phyloP scores from a whole-genome alignment of 2,888 invertebrate genomes.

The Neoascia interrupta region DNA sequence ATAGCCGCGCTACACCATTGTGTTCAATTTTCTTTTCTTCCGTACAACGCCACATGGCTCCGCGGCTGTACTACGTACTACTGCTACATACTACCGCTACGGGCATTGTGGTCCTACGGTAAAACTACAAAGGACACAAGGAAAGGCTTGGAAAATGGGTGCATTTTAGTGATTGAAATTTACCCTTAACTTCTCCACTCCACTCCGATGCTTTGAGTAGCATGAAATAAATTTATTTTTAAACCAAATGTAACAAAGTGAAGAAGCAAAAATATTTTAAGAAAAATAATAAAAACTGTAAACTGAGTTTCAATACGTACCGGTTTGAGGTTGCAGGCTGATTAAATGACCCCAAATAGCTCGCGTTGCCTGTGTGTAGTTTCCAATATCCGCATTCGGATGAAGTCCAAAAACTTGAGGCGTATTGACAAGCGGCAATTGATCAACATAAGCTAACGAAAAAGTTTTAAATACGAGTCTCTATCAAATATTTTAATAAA shows the following conservation, averaged over 20 bases:
- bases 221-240: neutral
- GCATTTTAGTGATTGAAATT: neutral
- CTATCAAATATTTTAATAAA: neutral
- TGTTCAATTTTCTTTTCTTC: too few relatives aligned
- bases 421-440: constrained; percentile 89
- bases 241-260: neutral
- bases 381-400: constrained; percentile 97
- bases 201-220: constrained; percentile 17
- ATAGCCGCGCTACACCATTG: too few relatives aligned
- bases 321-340: constrained; percentile 93
- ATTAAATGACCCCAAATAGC: constrained; percentile 93
- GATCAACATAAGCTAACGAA: constrained; percentile 88
- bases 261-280: neutral
- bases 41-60: too few relatives aligned
- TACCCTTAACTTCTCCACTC: constrained; percentile 21
- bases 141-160: too few relatives aligned
- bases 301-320: constrained; percentile 80
- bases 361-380: constrained; percentile 92
- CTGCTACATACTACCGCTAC: too few relatives aligned
- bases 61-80: too few relatives aligned
- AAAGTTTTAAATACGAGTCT: neutral
- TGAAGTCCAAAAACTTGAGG: constrained; percentile 96
- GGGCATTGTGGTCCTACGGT: too few relatives aligned
- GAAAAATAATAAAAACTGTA: neutral
- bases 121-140: too few relatives aligned